These are phyloP conservation scores for Eumaeus atala DNA, from an alignment of 1,140 invertebrate genomes.

Conservation along the genomic window DNA sequence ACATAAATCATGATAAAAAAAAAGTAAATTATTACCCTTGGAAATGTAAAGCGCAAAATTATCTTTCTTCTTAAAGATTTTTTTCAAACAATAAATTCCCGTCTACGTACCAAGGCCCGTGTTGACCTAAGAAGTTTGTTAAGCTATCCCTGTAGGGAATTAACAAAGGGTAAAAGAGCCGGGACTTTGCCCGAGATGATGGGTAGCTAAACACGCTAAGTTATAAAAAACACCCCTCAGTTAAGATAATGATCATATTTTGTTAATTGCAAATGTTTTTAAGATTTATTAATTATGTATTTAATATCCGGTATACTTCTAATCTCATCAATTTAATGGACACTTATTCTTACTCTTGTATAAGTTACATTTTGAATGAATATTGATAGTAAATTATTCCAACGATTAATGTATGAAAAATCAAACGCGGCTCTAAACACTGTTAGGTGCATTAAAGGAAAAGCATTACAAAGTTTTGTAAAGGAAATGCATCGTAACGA, in stretches of 20 bases:
- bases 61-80: constrained; percentile 16
- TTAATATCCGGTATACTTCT: not conserved
- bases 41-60: not conserved
- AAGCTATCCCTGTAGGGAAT: constrained; percentile 21
- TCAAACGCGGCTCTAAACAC: no score
- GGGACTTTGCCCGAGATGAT: constrained; percentile 13
- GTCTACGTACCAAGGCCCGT: constrained; percentile 17
- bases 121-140: constrained; percentile 25
- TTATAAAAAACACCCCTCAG: not conserved
- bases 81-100: constrained; percentile 23
- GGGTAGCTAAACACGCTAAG: not conserved
- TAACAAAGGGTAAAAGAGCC: constrained; percentile 21
- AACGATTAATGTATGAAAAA: no score
- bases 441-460: no score
- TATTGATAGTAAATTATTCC: no score
- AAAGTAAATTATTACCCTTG: not conserved
- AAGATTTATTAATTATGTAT: constrained; percentile 2
- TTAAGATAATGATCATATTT: not conserved
- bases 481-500: no score
- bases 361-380: no score
- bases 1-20: not conserved
- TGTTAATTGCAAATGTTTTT: constrained; percentile 1
- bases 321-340: not conserved
- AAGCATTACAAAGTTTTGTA: no score
- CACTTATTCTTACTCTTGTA: no score